These are phyloP conservation scores for Lepidonotus clava DNA, from an alignment of 2,888 invertebrate genomes.

Conservation along the genomic window DNA sequence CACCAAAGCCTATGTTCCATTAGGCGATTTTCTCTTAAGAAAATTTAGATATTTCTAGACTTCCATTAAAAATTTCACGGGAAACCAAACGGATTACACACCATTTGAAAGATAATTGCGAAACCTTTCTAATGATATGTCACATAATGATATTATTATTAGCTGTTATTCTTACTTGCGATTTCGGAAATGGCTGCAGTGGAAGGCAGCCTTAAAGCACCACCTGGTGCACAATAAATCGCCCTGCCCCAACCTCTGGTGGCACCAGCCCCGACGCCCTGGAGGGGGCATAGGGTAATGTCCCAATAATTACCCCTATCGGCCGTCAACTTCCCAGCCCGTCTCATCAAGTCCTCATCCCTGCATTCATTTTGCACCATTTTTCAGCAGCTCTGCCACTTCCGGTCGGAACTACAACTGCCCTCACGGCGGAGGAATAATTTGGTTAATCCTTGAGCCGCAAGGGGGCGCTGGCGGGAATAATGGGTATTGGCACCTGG, in stretches of 20 bases:
- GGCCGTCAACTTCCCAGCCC: neutral
- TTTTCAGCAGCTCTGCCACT: neutral
- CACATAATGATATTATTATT: too few species aligned
- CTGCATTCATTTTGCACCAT: neutral
- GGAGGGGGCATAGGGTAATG: neutral
- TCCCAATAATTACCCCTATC: slow-evolving; percentile 7
- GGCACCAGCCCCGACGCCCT: neutral
- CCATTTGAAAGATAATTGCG: too few species aligned
- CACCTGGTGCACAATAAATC: neutral
- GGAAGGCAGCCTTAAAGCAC: too few species aligned
- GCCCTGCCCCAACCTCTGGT: neutral
- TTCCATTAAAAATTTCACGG: too few species aligned
- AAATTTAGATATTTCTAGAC: too few species aligned
- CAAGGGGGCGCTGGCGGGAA: neutral
- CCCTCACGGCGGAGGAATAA: neutral
- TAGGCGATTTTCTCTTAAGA: too few species aligned
- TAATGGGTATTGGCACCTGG: neutral
- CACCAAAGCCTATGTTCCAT: too few species aligned
- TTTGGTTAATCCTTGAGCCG: neutral
- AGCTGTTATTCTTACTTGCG: too few species aligned
- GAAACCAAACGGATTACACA: too few species aligned
- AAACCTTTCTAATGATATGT: too few species aligned
- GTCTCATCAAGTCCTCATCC: neutral
- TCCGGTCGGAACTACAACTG: neutral
- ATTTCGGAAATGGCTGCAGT: too few species aligned